These are phyloP conservation scores for Leuctra nigra DNA, from an alignment of 2,888 invertebrate genomes.

Conservation along the genomic window DNA sequence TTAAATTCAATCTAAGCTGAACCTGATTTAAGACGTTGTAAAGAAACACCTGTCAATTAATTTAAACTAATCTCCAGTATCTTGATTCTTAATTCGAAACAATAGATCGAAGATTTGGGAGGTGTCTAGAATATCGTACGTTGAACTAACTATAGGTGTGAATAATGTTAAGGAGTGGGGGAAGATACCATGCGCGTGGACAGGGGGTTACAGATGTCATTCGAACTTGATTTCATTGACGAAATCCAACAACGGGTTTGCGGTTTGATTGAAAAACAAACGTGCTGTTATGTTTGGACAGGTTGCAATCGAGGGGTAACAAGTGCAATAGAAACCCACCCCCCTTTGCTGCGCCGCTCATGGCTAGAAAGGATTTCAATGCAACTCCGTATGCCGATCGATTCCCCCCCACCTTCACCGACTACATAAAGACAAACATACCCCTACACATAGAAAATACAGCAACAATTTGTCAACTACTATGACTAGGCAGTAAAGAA, in stretches of 20 bases:
- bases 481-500: background rate
- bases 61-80: no score
- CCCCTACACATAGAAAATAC: constrained; percentile 15
- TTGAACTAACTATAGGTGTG: background rate
- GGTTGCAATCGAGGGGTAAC: constrained; percentile 5
- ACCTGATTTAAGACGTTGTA: no score
- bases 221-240: background rate
- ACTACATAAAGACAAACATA: constrained; percentile 17
- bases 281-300: background rate
- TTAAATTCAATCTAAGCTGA: no score
- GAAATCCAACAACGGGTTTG: background rate
- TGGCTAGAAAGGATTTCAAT: constrained; percentile 14
- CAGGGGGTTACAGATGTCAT: constrained; percentile 13
- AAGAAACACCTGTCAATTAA: no score
- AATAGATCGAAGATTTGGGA: background rate
- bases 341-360: no score
- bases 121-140: background rate
- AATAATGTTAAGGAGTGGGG: background rate
- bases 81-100: no score
- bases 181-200: constrained; percentile 14
- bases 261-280: background rate
- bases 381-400: constrained; percentile 13
- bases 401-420: constrained; percentile 14
- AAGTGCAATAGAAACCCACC: constrained; percentile 5
- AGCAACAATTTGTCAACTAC: constrained; percentile 1